phyloP scores from a whole-genome alignment of 2,888 invertebrate genomes.

The Archaeoteleia sp. region DNA sequence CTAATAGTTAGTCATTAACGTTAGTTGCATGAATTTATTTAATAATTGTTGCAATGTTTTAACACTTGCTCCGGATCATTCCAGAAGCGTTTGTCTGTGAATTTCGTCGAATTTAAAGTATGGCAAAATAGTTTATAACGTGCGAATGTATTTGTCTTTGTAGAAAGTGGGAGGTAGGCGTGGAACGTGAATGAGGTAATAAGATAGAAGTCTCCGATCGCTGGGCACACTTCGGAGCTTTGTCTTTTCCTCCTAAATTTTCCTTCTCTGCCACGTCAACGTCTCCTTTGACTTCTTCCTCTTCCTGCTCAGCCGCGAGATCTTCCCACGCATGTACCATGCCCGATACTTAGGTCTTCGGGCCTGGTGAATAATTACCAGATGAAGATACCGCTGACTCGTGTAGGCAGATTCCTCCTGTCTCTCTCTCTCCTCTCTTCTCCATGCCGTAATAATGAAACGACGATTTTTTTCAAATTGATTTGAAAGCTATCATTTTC shows the following conservation, averaged over 20 bases:
- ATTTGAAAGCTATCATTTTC: too few relatives aligned
- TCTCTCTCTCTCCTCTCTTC: conserved; percentile 23
- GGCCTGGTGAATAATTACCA: conserved; percentile 68
- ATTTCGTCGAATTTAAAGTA: conserved; percentile 18
- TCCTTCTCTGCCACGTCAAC: conserved; percentile 46
- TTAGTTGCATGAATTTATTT: too few relatives aligned
- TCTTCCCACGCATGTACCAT: conserved; percentile 68
- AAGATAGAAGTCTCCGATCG: conserved; percentile 51
- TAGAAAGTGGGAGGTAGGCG: conserved; percentile 55
- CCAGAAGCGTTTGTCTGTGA: too few relatives aligned
- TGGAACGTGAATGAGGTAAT: conserved; percentile 51
- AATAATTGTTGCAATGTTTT: conserved; percentile 11
- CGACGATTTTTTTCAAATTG: conserved; percentile 11
- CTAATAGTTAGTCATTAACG: too few relatives aligned
- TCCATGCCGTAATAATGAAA: conserved; percentile 21
- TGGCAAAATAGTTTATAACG: conserved; percentile 44
- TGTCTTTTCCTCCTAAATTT: conserved; percentile 55
- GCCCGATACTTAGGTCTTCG: conserved; percentile 55
- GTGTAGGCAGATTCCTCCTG: conserved; percentile 59
- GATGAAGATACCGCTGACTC: conserved; percentile 67
- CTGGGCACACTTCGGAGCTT: conserved; percentile 47
- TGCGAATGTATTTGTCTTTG: conserved; percentile 47
- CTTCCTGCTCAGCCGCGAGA: conserved; percentile 57
- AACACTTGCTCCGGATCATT: conserved; percentile 16
- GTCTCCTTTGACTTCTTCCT: conserved; percentile 56